Base-by-base conservation (phyloP, 2,113 vertebrate species). In the Cryptotis parvus region DNA sequence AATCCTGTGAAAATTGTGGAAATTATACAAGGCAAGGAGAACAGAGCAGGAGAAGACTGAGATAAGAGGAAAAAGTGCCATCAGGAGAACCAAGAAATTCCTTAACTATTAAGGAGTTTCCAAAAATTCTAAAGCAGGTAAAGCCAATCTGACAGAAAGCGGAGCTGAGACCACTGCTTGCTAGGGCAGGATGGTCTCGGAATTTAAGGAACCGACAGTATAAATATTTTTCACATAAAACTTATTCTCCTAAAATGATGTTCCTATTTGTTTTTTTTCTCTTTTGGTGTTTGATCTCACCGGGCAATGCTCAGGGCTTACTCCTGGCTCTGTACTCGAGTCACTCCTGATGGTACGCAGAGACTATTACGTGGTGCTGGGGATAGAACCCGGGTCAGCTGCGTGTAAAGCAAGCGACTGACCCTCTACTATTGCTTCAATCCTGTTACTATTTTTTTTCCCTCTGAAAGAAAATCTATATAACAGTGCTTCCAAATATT, bases 171-270 rank as follows among this genome's bases (percentile, higher is more conserved):
- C 63, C 83, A 11, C 41, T 65, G 16, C 29, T 39, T 78, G n/a
- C 41, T 63, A 52, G 39, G 4, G 52, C 10, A 84, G 37, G 16
- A 76, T 16, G 52, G 77, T 45, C 72, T 52, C 33, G 22, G 43
- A 86, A 73, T 72, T 91, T 87, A 37, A 45, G 66, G 70, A 65
- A 81, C 1, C 73, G 70, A 43, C 61, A 87, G 20, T 81, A 91
- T 83, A 76, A 58, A 58, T 61, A 76, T 35, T 88, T 87, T 49
- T 84, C 45, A 85, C 37, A 73, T 69, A 24, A 92, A 82, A 88
- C 18, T 12, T 76, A 49, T 93, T 84, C 35, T 88, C 74, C 75
- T 82, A 88, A 82, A 78, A 81, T 27, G 11, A 84, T 69, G 41
- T 45, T 29, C 15, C 33, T 49, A 49, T 49, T 49, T 49, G 2